Evolutionary conservation across 1,140 invertebrate genomes (phyloP), one percentile per base, ranked within the genome.

Genomic region (Drosophila athabasca): DNA sequence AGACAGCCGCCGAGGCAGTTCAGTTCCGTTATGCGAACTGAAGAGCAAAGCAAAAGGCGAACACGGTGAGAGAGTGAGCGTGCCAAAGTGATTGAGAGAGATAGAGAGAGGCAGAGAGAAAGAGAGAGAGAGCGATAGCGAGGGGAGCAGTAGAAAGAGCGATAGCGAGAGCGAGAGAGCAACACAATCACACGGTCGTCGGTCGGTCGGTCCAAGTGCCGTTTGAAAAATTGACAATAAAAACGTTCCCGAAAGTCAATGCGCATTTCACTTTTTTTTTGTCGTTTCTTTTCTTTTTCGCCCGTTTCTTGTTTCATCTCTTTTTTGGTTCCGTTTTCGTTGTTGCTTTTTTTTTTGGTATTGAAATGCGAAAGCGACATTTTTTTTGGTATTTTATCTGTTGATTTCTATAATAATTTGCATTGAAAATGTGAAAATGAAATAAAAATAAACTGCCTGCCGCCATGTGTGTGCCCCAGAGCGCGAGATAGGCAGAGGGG

Each of bases 191-290:
- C 66, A 69, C 64, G 65, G 64, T 69, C 52, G 73, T 76, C 78
- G 67, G 67, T 76, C 78, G 67, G 67, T 76, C 68, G 17, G 17
- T 76, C 68, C 24, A 26, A 26, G 24, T 26, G 24, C 24, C 24
- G 77, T 85, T 85, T 87, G 73, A 87, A 85, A 81, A 83, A 78
- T 83, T 70, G 55, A 77, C 62, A 83, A 71, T 66, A 79, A 72
- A 82, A 55, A 50, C 50, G 77, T 61, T 76, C 59, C 64, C 35
- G 35, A 64, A 75, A 77, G 69, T 77, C 79, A 77, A 87, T 84
- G 78, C 78, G 83, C 82, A 88, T 85, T 85, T 85, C 83, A 87
- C 82, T 84, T 85, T 84, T 75, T 19, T 87, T 77, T 39, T 39
- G 11, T 39, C 35, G 35, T 55, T 58, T 46, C 15, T 39, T 11